Conservation (phyloP, 2,797 vertebrate genomes). For the Chloroceryle amazona region DNA sequence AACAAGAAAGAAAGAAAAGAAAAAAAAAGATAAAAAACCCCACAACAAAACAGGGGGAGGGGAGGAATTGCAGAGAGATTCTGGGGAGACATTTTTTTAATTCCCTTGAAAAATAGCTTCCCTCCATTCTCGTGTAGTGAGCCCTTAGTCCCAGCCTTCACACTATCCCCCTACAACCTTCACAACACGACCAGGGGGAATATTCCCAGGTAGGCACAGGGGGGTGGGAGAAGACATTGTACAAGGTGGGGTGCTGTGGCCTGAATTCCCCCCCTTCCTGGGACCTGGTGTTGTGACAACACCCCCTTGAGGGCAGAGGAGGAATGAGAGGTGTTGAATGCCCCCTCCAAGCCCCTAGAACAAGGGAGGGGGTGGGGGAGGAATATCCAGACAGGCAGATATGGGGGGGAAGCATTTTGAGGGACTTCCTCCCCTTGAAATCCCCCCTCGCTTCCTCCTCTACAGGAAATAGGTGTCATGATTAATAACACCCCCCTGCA, state of each 20-base stretch:
- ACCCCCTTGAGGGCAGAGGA: slow-evolving; percentile 65
- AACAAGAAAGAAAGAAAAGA: not conserved
- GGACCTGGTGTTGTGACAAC: slow-evolving; percentile 59
- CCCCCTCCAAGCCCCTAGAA: slow-evolving; percentile 58
- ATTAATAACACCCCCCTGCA: slow-evolving; percentile 75
- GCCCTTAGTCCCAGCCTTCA: not conserved
- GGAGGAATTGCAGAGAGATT: slow-evolving; percentile 49
- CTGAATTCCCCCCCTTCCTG: slow-evolving; percentile 46
- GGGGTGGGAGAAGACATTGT: not conserved
- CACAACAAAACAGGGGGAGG: too few relatives aligned
- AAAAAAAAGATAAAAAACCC: not conserved
- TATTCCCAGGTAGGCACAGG: not conserved
- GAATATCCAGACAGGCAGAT: slow-evolving; percentile 10
- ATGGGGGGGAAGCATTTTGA: slow-evolving; percentile 56
- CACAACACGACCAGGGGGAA: not conserved
- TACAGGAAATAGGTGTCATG: slow-evolving; percentile 75
- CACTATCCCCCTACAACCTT: not conserved
- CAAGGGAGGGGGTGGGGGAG: not conserved
- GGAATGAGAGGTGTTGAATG: slow-evolving; percentile 48
- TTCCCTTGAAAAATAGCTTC: slow-evolving; percentile 41
- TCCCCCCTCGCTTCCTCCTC: slow-evolving; percentile 76
- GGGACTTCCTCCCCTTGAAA: slow-evolving; percentile 70
- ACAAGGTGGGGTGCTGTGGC: slow-evolving; percentile 55
- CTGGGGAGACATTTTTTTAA: slow-evolving; percentile 49
- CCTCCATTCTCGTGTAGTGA: not conserved